A percentile compares a stretch with the other conserved stretches of the same genome.
These are phyloP conservation scores for Alligator sinensis DNA, from an alignment of 2,113 vertebrate genomes.

Conservation along the genomic window DNA sequence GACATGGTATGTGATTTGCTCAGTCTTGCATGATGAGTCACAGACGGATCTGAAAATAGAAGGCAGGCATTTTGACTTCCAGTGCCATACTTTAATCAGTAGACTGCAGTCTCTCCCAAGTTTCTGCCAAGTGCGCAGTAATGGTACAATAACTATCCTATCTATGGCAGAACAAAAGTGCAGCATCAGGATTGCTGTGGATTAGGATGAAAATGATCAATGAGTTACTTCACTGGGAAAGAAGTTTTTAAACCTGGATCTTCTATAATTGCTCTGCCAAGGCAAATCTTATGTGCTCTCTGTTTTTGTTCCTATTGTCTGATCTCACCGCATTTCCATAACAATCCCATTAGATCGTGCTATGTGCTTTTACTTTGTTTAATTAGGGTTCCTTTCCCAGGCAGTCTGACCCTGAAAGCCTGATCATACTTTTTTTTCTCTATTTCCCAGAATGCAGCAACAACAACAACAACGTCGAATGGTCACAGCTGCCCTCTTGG, in stretches of 20 bases:
- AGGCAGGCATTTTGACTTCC: neutral
- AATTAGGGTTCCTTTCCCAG: neutral
- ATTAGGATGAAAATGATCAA: neutral
- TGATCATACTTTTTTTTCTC: neutral
- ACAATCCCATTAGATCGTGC: neutral
- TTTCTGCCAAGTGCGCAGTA: neutral
- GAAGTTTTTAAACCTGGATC: neutral
- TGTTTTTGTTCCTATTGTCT: neutral
- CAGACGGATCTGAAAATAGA: neutral
- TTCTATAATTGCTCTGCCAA: neutral
- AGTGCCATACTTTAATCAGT: neutral
- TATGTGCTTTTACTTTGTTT: neutral
- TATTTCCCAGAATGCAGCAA: slow-evolving; percentile 77
- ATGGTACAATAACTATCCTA: neutral
- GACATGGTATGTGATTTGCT: neutral
- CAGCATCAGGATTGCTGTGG: neutral
- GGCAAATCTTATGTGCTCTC: neutral
- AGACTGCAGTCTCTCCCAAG: neutral
- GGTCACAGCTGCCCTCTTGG: slow-evolving; percentile 78
- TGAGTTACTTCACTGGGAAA: neutral
- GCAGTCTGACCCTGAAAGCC: neutral
- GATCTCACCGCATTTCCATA: neutral
- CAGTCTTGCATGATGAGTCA: neutral
- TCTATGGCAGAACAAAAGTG: neutral
- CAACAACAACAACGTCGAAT: slow-evolving; percentile 73